These are phyloP conservation scores for Perizoma flavofasciatum DNA, from an alignment of 2,888 invertebrate species.

Conservation along the genomic window DNA sequence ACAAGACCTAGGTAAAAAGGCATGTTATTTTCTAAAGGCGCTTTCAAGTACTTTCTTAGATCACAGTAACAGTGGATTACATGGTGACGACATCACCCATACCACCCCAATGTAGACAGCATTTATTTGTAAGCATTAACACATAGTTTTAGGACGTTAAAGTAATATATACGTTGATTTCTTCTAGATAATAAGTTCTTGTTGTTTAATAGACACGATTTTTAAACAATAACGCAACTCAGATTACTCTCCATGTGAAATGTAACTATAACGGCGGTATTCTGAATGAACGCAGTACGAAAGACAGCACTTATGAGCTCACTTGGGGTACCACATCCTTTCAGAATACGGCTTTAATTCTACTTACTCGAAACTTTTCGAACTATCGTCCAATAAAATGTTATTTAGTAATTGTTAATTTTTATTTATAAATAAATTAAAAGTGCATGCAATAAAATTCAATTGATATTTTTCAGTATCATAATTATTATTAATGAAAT, in stretches of 20 bases:
- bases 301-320: too few species aligned
- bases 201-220: constrained; percentile 67
- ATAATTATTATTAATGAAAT: constrained; percentile 42
- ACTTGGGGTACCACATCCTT: neutral
- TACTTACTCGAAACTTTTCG: constrained; percentile 35
- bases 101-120: constrained; percentile 71
- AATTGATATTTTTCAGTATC: constrained; percentile 77
- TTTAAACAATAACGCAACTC: constrained; percentile 50
- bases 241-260: constrained; percentile 50
- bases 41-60: too few species aligned
- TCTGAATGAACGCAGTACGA: neutral
- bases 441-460: constrained; percentile 76
- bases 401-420: constrained; percentile 75
- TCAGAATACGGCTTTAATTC: constrained; percentile 31
- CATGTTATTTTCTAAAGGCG: too few species aligned
- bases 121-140: constrained; percentile 82
- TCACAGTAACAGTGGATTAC: constrained; percentile 30
- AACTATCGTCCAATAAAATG: constrained; percentile 68
- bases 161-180: constrained; percentile 84
- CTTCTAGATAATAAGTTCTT: constrained; percentile 74
- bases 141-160: constrained; percentile 73
- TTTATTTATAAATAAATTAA: constrained; percentile 58
- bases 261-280: constrained; percentile 26
- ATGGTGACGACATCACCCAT: constrained; percentile 30
- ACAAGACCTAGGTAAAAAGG: too few species aligned